Evolutionary conservation across 2,797 vertebrate species (phyloP), one percentile per base, ranked within the genome.

Genomic region (Saxicola maurus): DNA sequence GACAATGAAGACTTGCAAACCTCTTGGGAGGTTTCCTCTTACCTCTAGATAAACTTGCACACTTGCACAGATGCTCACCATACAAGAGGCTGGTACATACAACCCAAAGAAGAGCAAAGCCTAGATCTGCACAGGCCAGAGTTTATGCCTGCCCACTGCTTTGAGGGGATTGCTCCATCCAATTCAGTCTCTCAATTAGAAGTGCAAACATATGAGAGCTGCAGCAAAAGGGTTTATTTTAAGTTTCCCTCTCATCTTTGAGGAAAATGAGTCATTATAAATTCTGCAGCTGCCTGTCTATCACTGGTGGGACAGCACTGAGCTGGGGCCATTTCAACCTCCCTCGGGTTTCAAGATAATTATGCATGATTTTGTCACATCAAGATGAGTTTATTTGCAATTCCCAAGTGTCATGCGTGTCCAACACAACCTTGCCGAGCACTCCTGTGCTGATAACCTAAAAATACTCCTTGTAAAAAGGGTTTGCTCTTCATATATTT

Each of bases 321-420:
- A 85, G 77, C 73, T 92, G 81, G 43, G 82, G 95, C 93, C 73
- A 82, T 84, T 92, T 97, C 95, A 97, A 95, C 96, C 95, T 94
- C 93, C 77, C 93, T 81, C 5, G 87, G 96, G 97, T 93, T 94
- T 97, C 96, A 69, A 82, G 93, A 96, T 97, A 97, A 97, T 98
- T 98, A 98, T 90, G 89, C 95, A 45, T 96, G 96, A 92, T 97
- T 98, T 97, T 97, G 96, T 97, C 97, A 98, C 97, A 98, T 97
- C 97, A 97, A 96, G 96, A 96, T 97, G 97, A 98, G 97, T 98
- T 98, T 98, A 98, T 97, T 97, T 98, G 91, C 88, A 94, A 95
- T 91, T 95, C 91, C 91, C 90, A 71, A 38, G 88, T 6, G 61
- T 77, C 37, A 5, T 48, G 51, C 67, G 35, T 77, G 91, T 91